Conservation (phyloP, 2,888 invertebrate species). For the Apodemia mormo region DNA sequence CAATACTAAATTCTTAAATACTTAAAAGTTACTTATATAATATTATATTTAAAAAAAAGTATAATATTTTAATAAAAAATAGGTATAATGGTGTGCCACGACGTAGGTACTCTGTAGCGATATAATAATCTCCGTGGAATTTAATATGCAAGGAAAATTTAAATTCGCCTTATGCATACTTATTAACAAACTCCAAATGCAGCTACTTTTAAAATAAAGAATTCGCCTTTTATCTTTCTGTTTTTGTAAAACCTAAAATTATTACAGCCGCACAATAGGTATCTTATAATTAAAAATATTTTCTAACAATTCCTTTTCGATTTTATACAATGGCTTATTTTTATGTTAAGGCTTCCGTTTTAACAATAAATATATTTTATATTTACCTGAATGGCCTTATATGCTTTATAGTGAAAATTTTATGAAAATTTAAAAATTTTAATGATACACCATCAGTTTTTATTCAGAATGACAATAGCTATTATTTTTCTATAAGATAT, state of each 20-base stretch:
- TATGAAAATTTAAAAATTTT: too few species aligned
- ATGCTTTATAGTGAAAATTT: too few species aligned
- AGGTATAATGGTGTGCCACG: not conserved
- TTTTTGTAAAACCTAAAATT: slow-evolving; percentile 5
- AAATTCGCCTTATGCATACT: slow-evolving; percentile 24
- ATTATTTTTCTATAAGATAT: too few species aligned
- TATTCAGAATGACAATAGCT: too few species aligned
- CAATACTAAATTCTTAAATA: too few species aligned
- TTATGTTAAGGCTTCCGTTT: too few species aligned
- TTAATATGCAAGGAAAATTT: slow-evolving; percentile 25
- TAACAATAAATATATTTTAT: too few species aligned
- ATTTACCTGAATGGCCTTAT: too few species aligned
- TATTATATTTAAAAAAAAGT: too few species aligned
- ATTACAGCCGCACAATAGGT: not conserved
- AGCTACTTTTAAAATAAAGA: slow-evolving; percentile 9
- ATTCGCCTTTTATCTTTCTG: slow-evolving; percentile 10
- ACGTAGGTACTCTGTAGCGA: not conserved
- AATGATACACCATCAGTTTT: too few species aligned
- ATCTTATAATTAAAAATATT: not conserved
- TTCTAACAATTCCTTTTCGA: not conserved
- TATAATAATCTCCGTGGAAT: not conserved
- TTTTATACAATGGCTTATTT: not conserved
- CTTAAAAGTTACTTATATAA: too few species aligned
- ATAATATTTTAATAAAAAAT: too few species aligned
- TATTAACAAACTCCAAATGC: slow-evolving; percentile 4